These are phyloP conservation scores for Datnioides undecimradiatus DNA, from an alignment of 2,113 vertebrate genomes.

Conservation along the genomic window DNA sequence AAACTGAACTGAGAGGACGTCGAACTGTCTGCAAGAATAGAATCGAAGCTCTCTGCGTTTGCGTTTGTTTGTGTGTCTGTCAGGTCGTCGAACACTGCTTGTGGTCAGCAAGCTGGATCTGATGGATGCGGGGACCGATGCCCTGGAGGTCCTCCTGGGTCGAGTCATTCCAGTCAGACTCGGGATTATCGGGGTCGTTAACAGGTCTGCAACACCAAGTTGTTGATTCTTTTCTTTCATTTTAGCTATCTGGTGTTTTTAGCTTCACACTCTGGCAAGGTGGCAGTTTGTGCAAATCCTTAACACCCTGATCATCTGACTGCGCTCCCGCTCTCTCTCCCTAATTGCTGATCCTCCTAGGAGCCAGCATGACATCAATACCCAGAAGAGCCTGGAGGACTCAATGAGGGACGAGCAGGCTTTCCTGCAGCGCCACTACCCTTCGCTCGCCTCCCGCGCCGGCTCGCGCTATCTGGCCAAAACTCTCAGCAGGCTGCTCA, in stretches of 20 bases:
- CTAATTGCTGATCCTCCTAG: conserved; percentile 56
- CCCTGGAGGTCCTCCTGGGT: conserved; percentile 87
- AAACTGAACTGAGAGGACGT: not conserved
- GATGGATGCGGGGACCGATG: conserved; percentile 88
- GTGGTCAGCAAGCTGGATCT: conserved; percentile 88
- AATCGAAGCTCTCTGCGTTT: not conserved
- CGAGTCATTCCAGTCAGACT: conserved; percentile 87
- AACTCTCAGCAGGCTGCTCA: conserved; percentile 85
- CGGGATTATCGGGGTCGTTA: conserved; percentile 88
- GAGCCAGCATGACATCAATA: conserved; percentile 88
- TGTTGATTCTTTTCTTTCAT: not conserved
- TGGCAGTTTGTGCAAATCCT: not conserved
- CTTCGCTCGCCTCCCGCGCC: conserved; percentile 82
- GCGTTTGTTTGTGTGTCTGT: conserved; percentile 36
- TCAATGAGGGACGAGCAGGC: conserved; percentile 81
- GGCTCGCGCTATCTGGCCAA: conserved; percentile 85
- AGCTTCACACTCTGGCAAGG: not conserved
- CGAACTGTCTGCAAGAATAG: not conserved
- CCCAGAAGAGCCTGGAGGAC: conserved; percentile 82
- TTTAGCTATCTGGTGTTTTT: not conserved
- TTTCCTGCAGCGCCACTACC: conserved; percentile 87
- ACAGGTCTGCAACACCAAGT: conserved; percentile 78
- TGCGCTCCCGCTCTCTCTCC: not conserved
- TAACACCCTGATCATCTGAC: conserved; percentile 2
- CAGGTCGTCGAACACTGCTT: conserved; percentile 86